Conservation (phyloP, 1,140 invertebrate species). For the Goniozus legneri region DNA sequence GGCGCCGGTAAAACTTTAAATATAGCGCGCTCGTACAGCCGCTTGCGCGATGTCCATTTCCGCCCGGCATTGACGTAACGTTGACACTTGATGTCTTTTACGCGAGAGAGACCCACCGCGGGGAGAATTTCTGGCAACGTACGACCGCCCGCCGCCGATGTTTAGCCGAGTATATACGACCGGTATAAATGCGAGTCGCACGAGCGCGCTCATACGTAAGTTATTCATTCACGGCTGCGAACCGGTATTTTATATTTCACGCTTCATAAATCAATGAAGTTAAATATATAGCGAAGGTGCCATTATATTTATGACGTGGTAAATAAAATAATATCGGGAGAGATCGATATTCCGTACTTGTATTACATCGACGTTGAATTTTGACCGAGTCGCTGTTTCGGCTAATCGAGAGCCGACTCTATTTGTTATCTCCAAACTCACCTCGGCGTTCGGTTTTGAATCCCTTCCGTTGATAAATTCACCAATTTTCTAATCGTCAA, state of each 20-base stretch:
- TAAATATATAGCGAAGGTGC: not conserved
- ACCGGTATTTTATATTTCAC: not conserved
- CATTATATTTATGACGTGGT: not conserved
- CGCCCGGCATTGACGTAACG: not conserved
- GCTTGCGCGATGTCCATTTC: conserved; percentile 21
- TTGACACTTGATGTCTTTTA: conserved; percentile 13
- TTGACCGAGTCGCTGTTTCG: too few relatives aligned
- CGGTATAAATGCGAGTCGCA: not conserved
- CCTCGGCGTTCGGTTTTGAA: too few relatives aligned
- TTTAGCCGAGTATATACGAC: not conserved
- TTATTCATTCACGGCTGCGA: not conserved
- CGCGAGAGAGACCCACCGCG: conserved; percentile 16
- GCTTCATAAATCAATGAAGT: not conserved
- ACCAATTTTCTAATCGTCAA: too few relatives aligned
- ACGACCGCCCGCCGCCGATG: not conserved
- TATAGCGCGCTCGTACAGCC: too few relatives aligned
- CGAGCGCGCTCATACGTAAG: too few relatives aligned
- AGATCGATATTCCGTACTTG: too few relatives aligned
- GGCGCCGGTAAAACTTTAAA: too few relatives aligned
- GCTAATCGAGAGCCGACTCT: too few relatives aligned
- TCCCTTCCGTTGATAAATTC: too few relatives aligned
- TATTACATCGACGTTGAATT: too few relatives aligned
- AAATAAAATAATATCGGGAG: not conserved
- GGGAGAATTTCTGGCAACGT: conserved; percentile 23
- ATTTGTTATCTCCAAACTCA: too few relatives aligned